A percentile compares a stretch with the other conserved stretches of the same genome.
phyloP scores from a whole-genome alignment of 2,113 vertebrate species.

The Numenius arquata region DNA sequence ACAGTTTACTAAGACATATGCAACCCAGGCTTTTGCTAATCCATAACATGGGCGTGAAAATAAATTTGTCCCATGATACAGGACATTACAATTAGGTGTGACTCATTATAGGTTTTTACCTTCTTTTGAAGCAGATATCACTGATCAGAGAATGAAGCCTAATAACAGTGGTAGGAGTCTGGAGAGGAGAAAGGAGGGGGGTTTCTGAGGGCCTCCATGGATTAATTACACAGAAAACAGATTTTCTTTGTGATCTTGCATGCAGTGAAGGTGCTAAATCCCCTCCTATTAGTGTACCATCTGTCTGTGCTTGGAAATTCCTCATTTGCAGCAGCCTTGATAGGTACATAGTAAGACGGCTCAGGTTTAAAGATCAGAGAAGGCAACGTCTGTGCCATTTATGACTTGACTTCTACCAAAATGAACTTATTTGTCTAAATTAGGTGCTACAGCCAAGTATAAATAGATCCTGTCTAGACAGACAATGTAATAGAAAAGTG shows the following conservation, averaged over 20 bases:
- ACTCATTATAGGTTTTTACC: neutral
- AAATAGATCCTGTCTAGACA: slow-evolving; percentile 65
- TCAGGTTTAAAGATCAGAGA: neutral
- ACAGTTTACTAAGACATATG: neutral
- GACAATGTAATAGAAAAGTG: slow-evolving; percentile 17
- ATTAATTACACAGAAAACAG: neutral
- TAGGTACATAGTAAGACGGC: neutral
- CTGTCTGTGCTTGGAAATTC: neutral
- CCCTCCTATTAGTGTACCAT: neutral
- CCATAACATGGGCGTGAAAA: neutral
- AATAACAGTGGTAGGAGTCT: neutral
- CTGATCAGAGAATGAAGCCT: neutral
- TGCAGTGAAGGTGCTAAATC: neutral
- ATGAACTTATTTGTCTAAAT: slow-evolving; percentile 50
- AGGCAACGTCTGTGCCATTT: neutral
- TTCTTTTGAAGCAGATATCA: neutral
- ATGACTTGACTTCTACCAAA: slow-evolving; percentile 3
- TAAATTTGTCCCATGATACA: neutral
- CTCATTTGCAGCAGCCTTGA: neutral
- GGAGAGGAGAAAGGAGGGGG: neutral
- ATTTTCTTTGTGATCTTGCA: neutral
- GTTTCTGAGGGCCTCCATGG: neutral
- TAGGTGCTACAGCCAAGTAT: neutral
- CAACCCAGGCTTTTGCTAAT: neutral
- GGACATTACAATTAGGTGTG: neutral